Base-by-base conservation (phyloP, 2,888 invertebrate species). In the Scelioninae gen. 2 region DNA sequence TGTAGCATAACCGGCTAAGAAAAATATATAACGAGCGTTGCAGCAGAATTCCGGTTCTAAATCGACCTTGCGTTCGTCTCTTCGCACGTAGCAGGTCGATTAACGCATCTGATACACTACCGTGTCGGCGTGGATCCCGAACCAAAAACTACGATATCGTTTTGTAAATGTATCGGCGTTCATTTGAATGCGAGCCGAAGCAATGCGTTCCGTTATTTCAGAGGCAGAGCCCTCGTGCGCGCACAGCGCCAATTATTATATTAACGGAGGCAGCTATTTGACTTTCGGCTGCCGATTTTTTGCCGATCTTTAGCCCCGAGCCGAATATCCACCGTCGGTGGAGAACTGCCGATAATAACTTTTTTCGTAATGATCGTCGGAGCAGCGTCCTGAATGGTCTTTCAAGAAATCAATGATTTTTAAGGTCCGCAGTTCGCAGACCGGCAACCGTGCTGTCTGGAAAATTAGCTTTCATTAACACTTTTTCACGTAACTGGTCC, bases 231-330 rank as follows among this genome's bases (percentile, higher is more conserved):
- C 63, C 50, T 50, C 45, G 46, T 39, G 71, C 25, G 61, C 80
- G 80, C 80, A 79, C 80, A 80, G 74, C 68, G 57, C 22, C 78
- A 76, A 80, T 80, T 79, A 80, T 79, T 78, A 77, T 75, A 79
- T 79, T 31, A 31, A 76, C 71, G 60, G 65, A 68, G 75, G 70
- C 71, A 60, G 68, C 71, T 65, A 71, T 73, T 73, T 61, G 73
- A 71, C 63, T 73, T 71, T 71, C 50, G 70, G 71, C 73, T 73
- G 63, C 70, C 58, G 73, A 70, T 72, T 76, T 76, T 75, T 76
- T 73, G 67, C 19, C 63, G 58, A 61, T 31, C 39, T 35, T 31
- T 43, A 55, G 74, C 70, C 71, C 55, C 50, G 61, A 53, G 74
- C 74, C 43, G 70, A 50, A 31, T 58, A 48, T 52, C 48, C 55